Evolutionary conservation across 30 jellyfish, hydroid and myxozoan genomes (phyloP).

Genomic region (Rhopilema esculentum): DNA sequence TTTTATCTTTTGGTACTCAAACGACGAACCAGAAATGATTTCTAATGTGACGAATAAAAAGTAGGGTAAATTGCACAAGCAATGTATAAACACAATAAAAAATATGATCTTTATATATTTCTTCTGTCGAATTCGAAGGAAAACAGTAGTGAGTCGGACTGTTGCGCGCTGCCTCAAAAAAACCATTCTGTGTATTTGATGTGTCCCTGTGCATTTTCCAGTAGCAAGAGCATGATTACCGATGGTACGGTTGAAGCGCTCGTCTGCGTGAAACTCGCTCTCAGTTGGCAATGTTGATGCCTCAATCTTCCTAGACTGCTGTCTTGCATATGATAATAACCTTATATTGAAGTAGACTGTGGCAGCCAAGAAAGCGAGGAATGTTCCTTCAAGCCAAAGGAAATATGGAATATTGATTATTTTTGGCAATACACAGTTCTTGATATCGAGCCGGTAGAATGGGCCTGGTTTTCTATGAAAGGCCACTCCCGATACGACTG

Average conservation of each 20-base stretch:
- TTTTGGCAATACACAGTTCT: conserved; percentile 75
- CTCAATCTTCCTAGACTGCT: conserved; percentile 55
- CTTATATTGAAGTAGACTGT: conserved; percentile 53
- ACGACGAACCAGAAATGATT: conserved; percentile 34
- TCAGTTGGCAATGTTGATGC: background rate
- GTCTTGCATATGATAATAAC: conserved; percentile 59
- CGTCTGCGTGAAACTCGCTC: background rate
- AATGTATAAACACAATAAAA: conserved; percentile 55
- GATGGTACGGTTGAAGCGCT: background rate
- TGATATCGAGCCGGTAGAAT: conserved; percentile 29
- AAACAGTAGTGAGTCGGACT: background rate
- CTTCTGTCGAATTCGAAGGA: conserved; percentile 33
- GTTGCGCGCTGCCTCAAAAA: background rate
- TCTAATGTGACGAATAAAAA: conserved; percentile 52
- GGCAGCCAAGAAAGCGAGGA: conserved; percentile 22
- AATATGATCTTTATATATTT: conserved; percentile 59
- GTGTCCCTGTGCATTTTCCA: background rate
- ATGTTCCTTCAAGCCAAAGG: conserved; percentile 34
- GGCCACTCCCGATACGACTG: conserved; percentile 39
- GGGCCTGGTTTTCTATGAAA: conserved; percentile 38
- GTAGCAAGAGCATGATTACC: background rate
- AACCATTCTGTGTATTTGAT: background rate
- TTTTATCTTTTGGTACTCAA: conserved; percentile 51
- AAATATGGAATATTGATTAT: conserved; percentile 45
- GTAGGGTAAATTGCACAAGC: conserved; percentile 76